Conservation (phyloP, 2,888 invertebrate species). For the Stenotaenia linearis region DNA sequence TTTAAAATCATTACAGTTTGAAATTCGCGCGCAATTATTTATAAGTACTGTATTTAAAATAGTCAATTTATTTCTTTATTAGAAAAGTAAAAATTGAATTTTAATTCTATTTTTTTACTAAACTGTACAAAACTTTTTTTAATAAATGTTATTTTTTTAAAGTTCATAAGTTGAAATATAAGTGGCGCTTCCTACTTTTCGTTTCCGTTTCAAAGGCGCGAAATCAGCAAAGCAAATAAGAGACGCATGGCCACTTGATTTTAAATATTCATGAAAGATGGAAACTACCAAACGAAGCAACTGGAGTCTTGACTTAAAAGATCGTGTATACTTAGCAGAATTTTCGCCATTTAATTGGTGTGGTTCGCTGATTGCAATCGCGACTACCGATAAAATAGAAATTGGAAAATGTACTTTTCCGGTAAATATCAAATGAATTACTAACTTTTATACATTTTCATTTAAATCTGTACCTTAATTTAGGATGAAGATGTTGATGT, state of each 20-base stretch:
- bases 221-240: too few relatives aligned
- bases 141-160: too few relatives aligned
- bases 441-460: neutral
- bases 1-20: too few relatives aligned
- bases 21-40: neutral
- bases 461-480: neutral
- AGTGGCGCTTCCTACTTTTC: too few relatives aligned
- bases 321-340: conserved; percentile 31
- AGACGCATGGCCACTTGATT: neutral
- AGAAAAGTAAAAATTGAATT: too few relatives aligned
- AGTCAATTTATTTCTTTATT: too few relatives aligned
- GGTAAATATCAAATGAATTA: neutral
- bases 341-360: conserved; percentile 35
- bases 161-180: too few relatives aligned
- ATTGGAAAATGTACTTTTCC: conserved; percentile 32
- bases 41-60: too few relatives aligned
- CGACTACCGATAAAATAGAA: conserved; percentile 11
- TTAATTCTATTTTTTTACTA: too few relatives aligned
- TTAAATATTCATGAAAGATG: neutral
- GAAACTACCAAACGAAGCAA: neutral
- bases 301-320: conserved; percentile 20
- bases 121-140: too few relatives aligned
- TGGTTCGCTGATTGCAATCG: conserved; percentile 32
- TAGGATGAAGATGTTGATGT: conserved; percentile 8
- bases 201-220: neutral